These are phyloP conservation scores for Bombycilla garrulus DNA, from an alignment of 2,113 vertebrate species.

Conservation along the genomic window DNA sequence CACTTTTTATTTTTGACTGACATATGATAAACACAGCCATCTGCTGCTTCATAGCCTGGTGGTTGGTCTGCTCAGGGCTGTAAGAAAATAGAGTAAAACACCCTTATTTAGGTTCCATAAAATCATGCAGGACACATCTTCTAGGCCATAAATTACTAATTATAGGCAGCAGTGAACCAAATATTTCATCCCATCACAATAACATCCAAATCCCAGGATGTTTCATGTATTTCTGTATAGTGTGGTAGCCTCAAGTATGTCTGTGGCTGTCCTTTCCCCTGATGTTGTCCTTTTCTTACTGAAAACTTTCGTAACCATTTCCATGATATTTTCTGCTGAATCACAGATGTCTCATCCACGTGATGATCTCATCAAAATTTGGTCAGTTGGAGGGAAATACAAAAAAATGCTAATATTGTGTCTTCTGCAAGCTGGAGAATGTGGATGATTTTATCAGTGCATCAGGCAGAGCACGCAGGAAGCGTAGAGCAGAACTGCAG, in stretches of 20 bases:
- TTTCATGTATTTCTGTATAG: slow-evolving; percentile 5
- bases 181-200: slow-evolving; percentile 16
- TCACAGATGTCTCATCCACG: background rate
- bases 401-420: background rate
- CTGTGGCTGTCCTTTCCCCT: background rate
- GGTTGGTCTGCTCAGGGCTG: slow-evolving; percentile 48
- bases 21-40: slow-evolving; percentile 70
- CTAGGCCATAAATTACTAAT: slow-evolving; percentile 57
- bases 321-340: background rate
- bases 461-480: background rate
- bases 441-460: background rate
- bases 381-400: background rate
- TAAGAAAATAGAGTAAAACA: slow-evolving; percentile 32
- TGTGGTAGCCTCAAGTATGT: background rate
- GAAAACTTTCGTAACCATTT: background rate
- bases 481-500: background rate
- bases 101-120: slow-evolving; percentile 28
- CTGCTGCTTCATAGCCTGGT: slow-evolving; percentile 57
- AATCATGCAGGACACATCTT: slow-evolving; percentile 45
- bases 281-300: background rate
- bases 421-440: background rate
- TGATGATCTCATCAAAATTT: background rate
- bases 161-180: slow-evolving; percentile 50
- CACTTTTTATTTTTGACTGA: slow-evolving; percentile 67
- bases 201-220: slow-evolving; percentile 32